Percentiles rank a stretch among this genome's conserved stretches.
Evolutionary conservation across 1,140 invertebrate genomes (phyloP).

Genomic region (Antheraea mylitta): DNA sequence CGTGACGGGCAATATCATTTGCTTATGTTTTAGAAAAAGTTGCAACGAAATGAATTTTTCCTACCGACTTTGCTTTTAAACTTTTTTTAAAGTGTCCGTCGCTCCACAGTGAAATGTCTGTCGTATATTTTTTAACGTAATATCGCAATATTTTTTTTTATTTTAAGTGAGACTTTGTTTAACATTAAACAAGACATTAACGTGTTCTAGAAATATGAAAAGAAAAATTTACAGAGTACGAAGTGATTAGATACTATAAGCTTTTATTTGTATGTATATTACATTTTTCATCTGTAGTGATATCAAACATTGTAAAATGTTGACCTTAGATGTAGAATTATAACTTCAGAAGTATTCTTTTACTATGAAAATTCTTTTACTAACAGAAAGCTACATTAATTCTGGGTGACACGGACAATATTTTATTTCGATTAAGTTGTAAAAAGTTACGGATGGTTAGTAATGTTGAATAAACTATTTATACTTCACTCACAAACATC

Average conservation of each 20-base stretch:
- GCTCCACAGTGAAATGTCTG: slow-evolving; percentile 2
- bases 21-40: slow-evolving; percentile 20
- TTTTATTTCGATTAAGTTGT: too few species aligned
- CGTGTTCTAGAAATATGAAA: neutral
- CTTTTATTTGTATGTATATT: too few species aligned
- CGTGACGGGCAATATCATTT: neutral
- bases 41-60: slow-evolving; percentile 19
- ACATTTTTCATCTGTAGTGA: too few species aligned
- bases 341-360: too few species aligned
- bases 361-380: too few species aligned
- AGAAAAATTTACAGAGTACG: neutral
- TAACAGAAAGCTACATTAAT: too few species aligned
- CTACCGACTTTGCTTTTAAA: slow-evolving; percentile 15
- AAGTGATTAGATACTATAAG: neutral
- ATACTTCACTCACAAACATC: too few species aligned
- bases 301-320: too few species aligned
- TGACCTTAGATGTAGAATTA: too few species aligned
- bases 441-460: too few species aligned
- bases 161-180: neutral
- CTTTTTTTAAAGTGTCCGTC: slow-evolving; percentile 11
- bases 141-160: slow-evolving; percentile 3
- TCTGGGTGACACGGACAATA: too few species aligned
- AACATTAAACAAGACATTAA: slow-evolving; percentile 4
- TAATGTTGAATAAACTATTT: too few species aligned
- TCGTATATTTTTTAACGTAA: slow-evolving; percentile 9